Conservation (phyloP, 1,140 invertebrate genomes). For the Camponotus floridanus region DNA sequence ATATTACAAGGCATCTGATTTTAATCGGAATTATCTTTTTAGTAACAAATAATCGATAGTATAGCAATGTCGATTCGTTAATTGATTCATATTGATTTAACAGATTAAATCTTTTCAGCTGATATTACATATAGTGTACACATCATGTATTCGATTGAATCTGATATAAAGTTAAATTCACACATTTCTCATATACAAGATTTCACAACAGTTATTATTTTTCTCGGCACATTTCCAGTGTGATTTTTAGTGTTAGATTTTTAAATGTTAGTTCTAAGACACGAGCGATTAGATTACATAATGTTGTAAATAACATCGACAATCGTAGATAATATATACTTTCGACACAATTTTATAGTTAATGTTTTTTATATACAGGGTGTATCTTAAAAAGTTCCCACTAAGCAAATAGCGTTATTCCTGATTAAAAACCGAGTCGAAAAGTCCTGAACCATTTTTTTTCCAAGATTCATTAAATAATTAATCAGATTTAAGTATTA, state of each 20-base stretch:
- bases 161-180: not conserved
- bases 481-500: no score
- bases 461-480: no score
- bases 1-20: not conserved
- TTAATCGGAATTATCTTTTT: not conserved
- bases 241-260: not conserved
- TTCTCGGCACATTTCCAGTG: not conserved
- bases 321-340: slow-evolving; percentile 31
- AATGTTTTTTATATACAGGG: not conserved
- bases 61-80: no score
- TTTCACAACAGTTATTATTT: not conserved
- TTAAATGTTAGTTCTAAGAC: not conserved
- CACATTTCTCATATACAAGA: not conserved
- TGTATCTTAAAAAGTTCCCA: no score
- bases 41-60: not conserved
- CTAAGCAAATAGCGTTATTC: no score
- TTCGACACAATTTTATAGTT: slow-evolving; percentile 4
- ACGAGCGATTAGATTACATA: slow-evolving; percentile 22
- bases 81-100: not conserved
- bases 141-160: no score
- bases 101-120: not conserved
- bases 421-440: no score
- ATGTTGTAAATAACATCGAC: not conserved
- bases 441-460: no score
- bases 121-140: no score